These are phyloP conservation scores for Saccopteryx bilineata DNA, from an alignment of 2,113 vertebrate species.

Conservation along the genomic window DNA sequence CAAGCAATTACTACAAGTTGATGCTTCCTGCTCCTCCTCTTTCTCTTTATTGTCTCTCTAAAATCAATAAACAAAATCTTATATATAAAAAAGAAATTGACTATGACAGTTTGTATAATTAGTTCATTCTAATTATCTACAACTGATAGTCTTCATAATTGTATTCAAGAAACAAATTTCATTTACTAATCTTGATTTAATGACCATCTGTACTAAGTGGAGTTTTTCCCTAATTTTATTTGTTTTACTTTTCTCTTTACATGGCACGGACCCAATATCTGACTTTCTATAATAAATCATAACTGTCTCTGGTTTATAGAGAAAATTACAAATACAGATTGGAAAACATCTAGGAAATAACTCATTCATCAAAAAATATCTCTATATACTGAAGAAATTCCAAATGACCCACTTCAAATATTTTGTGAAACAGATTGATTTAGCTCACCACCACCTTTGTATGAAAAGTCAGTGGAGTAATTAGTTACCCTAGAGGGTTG, in stretches of 20 bases:
- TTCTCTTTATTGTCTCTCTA: too few species aligned
- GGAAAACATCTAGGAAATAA: conserved; percentile 25
- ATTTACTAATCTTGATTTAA: conserved; percentile 28
- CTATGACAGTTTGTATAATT: conserved; percentile 21
- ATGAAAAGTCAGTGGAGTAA: neutral
- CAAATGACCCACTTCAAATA: neutral
- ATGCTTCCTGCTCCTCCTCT: too few species aligned
- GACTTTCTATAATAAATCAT: conserved; percentile 48
- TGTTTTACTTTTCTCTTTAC: conserved; percentile 36
- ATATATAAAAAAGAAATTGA: neutral
- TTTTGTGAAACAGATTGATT: neutral
- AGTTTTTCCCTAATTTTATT: neutral
- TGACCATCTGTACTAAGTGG: neutral
- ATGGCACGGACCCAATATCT: neutral
- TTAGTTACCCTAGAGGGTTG: neutral
- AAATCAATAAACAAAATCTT: too few species aligned
- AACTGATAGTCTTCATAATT: neutral
- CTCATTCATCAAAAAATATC: neutral
- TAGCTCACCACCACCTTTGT: neutral
- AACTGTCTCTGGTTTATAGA: neutral
- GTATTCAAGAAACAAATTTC: conserved; percentile 31
- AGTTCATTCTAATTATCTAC: neutral
- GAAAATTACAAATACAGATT: conserved; percentile 31
- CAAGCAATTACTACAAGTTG: too few species aligned
- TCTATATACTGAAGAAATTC: neutral